A percentile compares a stretch with the other conserved stretches of the same genome.
phyloP scores from a whole-genome alignment of 2,113 vertebrate genomes.

The Gobio gobio region DNA sequence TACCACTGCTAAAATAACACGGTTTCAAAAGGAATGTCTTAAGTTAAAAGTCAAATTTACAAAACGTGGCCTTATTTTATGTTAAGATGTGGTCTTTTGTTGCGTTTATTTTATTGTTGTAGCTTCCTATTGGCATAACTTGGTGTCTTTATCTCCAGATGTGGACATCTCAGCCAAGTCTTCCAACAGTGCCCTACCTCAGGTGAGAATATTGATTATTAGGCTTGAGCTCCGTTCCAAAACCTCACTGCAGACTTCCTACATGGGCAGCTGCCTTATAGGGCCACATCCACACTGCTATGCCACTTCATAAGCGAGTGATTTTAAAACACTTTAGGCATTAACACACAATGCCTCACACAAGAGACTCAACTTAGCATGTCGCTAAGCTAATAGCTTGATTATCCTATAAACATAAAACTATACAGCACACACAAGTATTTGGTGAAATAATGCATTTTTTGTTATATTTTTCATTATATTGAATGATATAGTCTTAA shows the following conservation, averaged over 20 bases:
- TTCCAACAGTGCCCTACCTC: conserved; percentile 77
- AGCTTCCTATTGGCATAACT: conserved; percentile 25
- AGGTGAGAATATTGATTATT: conserved; percentile 63
- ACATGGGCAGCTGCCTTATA: not conserved
- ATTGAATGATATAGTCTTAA: not conserved
- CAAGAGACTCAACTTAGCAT: not conserved
- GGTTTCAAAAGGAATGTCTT: no score
- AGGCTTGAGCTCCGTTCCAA: not conserved
- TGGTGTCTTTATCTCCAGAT: conserved; percentile 60
- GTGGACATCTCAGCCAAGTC: conserved; percentile 64
- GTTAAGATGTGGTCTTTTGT: not conserved
- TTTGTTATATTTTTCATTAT: not conserved
- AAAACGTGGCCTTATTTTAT: not conserved
- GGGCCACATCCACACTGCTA: not conserved
- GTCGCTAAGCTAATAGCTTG: not conserved
- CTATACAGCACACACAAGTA: not conserved
- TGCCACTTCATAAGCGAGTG: not conserved
- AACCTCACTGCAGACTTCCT: not conserved
- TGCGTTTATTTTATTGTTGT: not conserved
- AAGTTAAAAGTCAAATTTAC: no score
- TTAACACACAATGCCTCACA: no score
- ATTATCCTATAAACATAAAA: not conserved
- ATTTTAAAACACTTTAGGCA: not conserved
- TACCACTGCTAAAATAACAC: no score
- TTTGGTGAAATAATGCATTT: no score